Base-by-base conservation (phyloP, 2,797 vertebrate species). In the Oreochromis grahami region DNA sequence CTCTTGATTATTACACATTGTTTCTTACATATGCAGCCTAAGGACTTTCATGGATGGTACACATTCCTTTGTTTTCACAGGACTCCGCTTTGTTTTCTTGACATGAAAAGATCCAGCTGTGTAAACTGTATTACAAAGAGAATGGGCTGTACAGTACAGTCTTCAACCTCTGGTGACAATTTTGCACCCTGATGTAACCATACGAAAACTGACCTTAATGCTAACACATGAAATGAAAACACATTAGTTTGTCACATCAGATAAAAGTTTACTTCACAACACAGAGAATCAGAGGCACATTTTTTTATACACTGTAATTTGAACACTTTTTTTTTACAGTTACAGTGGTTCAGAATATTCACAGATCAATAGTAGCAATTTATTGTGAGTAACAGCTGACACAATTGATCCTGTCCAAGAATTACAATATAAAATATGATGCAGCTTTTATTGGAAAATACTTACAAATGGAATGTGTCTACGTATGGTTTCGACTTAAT, bases 211-310 rank as follows among this genome's bases (percentile, higher is more conserved):
- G 24, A 48, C 68, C 41, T 48, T 29, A 72, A 72, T 4, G 26
- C 17, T 72, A 48, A 48, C 24, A 19, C 14, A 45, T 8, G 4
- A 72, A 58, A 81, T 29, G 4, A 58, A 82, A 86, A 76, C 19
- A 17, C 11, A 81, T 74, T 24, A 9, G 52, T 55, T 55, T 70
- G 21, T 60, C 24, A 55, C 81, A 51, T 88, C 79, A 89, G 78
- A 87, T 79, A 85, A 85, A 89, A 76, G 65, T 91, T 93, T 91
- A 92, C 86, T 81, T 85, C 82, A 88, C 76, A 74, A 89, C 58
- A 83, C 63, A 79, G 76, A 78, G 32, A 76, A 26, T 82, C 72
- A 68, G 26, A 74, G 58, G 84, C 82, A 83, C 15, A 78, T 55
- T 29, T 45, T 82, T 89, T 79, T 9, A 38, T 74, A 83, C 65